phyloP scores from a whole-genome alignment of 2,113 vertebrate species.

The Orientallactaga bullata region DNA sequence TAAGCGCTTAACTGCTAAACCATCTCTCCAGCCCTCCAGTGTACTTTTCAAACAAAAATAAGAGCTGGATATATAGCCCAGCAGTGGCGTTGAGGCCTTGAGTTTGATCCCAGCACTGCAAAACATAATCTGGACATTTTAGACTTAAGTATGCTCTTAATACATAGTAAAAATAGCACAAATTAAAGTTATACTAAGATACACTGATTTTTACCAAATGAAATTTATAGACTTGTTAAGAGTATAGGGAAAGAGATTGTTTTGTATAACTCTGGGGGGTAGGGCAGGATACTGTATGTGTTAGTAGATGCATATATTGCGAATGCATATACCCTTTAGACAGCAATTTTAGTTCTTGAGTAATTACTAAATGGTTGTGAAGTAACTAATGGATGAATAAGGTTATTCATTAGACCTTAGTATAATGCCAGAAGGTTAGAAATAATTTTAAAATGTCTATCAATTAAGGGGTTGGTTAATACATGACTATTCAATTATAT shows the following conservation, averaged over 20 bases:
- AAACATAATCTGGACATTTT: too few relatives aligned
- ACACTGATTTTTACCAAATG: conserved; percentile 37
- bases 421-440: conserved; percentile 40
- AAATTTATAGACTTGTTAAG: neutral
- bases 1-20: too few relatives aligned
- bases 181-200: conserved; percentile 48
- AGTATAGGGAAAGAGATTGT: neutral
- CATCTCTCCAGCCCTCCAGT: too few relatives aligned
- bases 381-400: neutral
- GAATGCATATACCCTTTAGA: neutral
- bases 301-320: neutral
- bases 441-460: conserved; percentile 32
- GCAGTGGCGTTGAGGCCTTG: too few relatives aligned
- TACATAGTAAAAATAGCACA: neutral
- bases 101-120: too few relatives aligned
- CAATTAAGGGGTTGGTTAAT: neutral
- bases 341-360: conserved; percentile 7
- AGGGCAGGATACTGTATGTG: neutral
- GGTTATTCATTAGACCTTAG: neutral
- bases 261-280: too few relatives aligned
- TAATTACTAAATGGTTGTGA: neutral
- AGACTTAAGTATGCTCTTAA: conserved; percentile 33
- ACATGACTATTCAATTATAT: neutral
- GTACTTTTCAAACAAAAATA: too few relatives aligned
- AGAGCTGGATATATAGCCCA: too few relatives aligned